Evolutionary conservation across 2,888 invertebrate genomes (phyloP), one percentile per base, ranked within the genome.

Genomic region (Drosophila austrosaltans): DNA sequence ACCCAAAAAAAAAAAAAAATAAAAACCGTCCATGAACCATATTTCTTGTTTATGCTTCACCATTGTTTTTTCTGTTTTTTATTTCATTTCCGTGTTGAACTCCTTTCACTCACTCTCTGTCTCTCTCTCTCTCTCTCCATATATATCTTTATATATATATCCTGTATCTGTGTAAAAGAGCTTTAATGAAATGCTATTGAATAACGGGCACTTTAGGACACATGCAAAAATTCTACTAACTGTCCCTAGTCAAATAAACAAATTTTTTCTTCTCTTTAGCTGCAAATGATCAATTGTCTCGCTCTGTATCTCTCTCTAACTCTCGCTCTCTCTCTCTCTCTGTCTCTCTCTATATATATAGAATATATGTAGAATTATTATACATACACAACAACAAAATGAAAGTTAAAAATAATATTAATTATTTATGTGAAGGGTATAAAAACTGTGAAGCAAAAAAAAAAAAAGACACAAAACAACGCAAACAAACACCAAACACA

Each of bases 341-440:
- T 53, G 56, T 60, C 40, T 30, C 36, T 36, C 25, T 44, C 58
- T 63, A 30, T 59, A 53, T 30, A 48, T 54, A 58, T 63, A 59
- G 44, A 67, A 25, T 53, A 42, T 48, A 54, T 28, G 69, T 30
- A 64, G 36, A 36, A 67, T 22, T 53, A 42, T 48, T 48, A 54
- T 28, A 63, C 22, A 64, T 30, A 30, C 4, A 60, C 36, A 36
- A 36, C 36, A 36, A 32, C 5, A 32, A 32, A 36, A 36, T 16
- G 16, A 36, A 36, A 8, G 7, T 8, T 8, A 36, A 36, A 36
- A 8, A 40, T 40, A 16, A 53, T 48, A 63, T 57, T 53, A 48
- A 72, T 36, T 36, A 2, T 36, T 70, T 72, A 75, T 79, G 76
- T 81, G 83, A 83, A 84, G 83, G 83, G 83, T 84, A 84, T 84